Conservation (phyloP, 2,888 invertebrate genomes). For the Elegia similella region DNA sequence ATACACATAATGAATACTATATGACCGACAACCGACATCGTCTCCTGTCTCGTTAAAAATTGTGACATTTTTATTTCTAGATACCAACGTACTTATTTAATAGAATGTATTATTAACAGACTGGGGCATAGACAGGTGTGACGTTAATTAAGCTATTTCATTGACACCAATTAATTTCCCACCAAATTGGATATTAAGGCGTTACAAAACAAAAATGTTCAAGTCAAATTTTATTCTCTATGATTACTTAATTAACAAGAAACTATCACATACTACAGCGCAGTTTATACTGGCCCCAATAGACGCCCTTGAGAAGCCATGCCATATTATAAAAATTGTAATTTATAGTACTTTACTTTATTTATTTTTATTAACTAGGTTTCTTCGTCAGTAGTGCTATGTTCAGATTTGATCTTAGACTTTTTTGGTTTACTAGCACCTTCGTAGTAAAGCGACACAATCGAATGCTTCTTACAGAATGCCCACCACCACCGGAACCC, state of each 20-base stretch:
- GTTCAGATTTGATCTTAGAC: conserved; percentile 44
- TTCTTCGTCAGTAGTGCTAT: conserved; percentile 45
- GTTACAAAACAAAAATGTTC: conserved; percentile 13
- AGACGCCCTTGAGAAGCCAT: conserved; percentile 9
- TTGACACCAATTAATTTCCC: conserved; percentile 19
- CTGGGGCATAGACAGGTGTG: conserved; percentile 21
- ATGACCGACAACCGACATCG: too few relatives aligned
- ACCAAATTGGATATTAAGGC: conserved; percentile 19
- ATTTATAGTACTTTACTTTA: too few relatives aligned
- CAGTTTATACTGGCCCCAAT: conserved; percentile 1
- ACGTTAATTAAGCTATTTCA: conserved; percentile 23
- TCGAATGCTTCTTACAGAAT: conserved; percentile 89
- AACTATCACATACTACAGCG: neutral
- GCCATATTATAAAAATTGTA: too few relatives aligned
- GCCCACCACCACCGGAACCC: conserved; percentile 93
- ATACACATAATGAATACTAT: too few relatives aligned
- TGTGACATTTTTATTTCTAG: neutral
- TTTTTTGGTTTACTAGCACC: conserved; percentile 38
- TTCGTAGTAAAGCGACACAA: conserved; percentile 81
- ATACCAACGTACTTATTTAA: neutral
- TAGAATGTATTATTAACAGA: conserved; percentile 18
- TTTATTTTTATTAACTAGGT: neutral
- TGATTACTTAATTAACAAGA: conserved; percentile 3
- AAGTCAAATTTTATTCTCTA: neutral
- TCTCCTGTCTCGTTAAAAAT: too few relatives aligned